Evolutionary conservation across 2,888 invertebrate genomes (phyloP).

Genomic region (Priocnemis perturbator): DNA sequence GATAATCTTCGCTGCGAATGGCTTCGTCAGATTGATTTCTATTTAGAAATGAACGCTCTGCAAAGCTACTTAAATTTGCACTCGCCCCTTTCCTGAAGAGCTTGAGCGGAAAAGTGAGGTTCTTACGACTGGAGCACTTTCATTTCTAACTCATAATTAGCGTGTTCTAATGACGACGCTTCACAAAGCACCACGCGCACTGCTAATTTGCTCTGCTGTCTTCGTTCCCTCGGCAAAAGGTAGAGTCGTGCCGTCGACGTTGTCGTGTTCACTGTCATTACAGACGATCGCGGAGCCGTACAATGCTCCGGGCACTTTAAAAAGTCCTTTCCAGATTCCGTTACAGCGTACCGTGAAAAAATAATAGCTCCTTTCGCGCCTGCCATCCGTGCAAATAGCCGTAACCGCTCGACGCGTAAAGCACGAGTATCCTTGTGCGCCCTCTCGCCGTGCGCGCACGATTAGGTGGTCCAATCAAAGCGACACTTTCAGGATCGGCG

Average conservation of each 20-base stretch:
- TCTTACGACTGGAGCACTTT: conserved; percentile 45
- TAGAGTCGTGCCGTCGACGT: neutral
- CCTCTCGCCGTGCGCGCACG: too few relatives aligned
- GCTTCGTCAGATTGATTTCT: neutral
- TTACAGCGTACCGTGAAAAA: too few relatives aligned
- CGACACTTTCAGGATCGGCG: neutral
- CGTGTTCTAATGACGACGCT: conserved; percentile 56
- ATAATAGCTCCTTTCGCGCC: too few relatives aligned
- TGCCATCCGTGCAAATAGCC: too few relatives aligned
- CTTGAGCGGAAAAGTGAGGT: conserved; percentile 37
- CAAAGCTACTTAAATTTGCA: conserved; percentile 19
- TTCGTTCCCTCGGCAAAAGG: neutral
- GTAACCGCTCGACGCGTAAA: too few relatives aligned
- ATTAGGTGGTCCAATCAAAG: too few relatives aligned
- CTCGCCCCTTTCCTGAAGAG: conserved; percentile 15
- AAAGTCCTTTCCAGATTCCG: too few relatives aligned
- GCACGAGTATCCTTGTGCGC: too few relatives aligned
- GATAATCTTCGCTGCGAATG: too few relatives aligned
- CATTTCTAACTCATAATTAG: conserved; percentile 59
- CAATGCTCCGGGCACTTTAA: too few relatives aligned
- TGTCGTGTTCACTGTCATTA: neutral
- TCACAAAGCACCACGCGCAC: conserved; percentile 29
- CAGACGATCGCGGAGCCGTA: neutral
- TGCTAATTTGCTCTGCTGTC: conserved; percentile 5
- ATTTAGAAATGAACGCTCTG: neutral